phyloP scores from a whole-genome alignment of 2,113 vertebrate species.

The Jacana jacana region DNA sequence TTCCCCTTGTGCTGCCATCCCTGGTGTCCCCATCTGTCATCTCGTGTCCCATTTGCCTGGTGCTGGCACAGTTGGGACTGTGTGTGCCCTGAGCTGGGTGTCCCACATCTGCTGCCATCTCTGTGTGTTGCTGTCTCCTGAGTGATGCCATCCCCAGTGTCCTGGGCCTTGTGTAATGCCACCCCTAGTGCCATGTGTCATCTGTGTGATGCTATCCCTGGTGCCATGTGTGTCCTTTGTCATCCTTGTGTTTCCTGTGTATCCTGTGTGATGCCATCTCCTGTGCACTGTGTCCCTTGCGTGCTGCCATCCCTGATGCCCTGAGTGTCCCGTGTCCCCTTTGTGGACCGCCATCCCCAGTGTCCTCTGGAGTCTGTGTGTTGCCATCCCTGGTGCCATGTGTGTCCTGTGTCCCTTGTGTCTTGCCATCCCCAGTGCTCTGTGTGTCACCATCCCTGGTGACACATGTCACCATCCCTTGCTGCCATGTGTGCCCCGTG shows the following conservation, averaged over 20 bases:
- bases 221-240: too few species aligned
- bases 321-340: not conserved
- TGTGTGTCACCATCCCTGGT: too few species aligned
- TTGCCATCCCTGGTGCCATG: not conserved
- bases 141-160: not conserved
- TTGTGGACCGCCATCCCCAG: too few species aligned
- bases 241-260: fast-evolving
- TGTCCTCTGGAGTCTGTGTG: not conserved
- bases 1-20: not conserved
- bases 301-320: too few species aligned
- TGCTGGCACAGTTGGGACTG: not conserved
- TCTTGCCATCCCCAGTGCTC: too few species aligned
- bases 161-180: not conserved
- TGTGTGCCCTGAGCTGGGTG: not conserved
- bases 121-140: too few species aligned
- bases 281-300: not conserved
- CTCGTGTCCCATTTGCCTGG: not conserved
- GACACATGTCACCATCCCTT: too few species aligned
- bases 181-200: not conserved
- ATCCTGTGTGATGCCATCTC: not conserved
- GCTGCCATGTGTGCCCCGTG: too few species aligned
- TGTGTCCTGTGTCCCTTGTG: not conserved
- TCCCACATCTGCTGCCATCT: not conserved
- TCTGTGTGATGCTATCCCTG: too few species aligned
- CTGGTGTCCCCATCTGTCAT: not conserved